Evolutionary conservation across 2,888 invertebrate genomes (phyloP).

Genomic region (Coenonympha arcania): DNA sequence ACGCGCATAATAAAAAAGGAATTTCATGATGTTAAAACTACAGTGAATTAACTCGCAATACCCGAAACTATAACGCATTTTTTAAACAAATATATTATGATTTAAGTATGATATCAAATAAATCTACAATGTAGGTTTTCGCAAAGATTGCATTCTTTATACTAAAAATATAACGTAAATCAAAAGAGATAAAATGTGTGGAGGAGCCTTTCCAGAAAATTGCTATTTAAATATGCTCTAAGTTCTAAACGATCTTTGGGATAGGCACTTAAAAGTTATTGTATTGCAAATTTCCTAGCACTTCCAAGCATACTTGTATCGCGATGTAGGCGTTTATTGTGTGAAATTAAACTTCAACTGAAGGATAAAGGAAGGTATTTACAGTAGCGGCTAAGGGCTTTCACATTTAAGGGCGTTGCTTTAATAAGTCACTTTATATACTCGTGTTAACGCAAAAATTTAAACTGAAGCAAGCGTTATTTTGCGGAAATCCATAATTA

Average conservation of each 20-base stretch:
- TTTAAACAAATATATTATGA: too few relatives aligned
- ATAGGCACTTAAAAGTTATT: conserved; percentile 12
- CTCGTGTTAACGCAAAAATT: too few relatives aligned
- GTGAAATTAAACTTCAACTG: conserved; percentile 6
- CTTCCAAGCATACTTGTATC: not conserved
- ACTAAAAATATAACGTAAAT: conserved; percentile 4
- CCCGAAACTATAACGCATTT: too few relatives aligned
- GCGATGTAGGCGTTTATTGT: conserved; percentile 22
- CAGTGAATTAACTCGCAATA: too few relatives aligned
- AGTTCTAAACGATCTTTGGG: conserved; percentile 8
- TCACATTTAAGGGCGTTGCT: not conserved
- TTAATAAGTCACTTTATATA: not conserved
- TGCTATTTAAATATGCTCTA: conserved; percentile 14
- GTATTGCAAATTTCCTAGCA: conserved; percentile 5
- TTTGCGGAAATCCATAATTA: too few relatives aligned
- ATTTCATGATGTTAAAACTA: too few relatives aligned
- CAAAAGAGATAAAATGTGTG: conserved; percentile 9
- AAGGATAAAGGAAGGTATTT: not conserved
- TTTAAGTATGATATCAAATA: too few relatives aligned
- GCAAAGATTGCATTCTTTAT: too few relatives aligned
- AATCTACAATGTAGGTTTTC: too few relatives aligned
- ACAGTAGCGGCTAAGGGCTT: too few relatives aligned
- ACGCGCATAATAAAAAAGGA: too few relatives aligned
- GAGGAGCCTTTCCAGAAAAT: conserved; percentile 9
- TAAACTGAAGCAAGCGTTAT: too few relatives aligned